Evolutionary conservation across 2,797 vertebrate species (phyloP).

Genomic region (Limnodromus scolopaceus): DNA sequence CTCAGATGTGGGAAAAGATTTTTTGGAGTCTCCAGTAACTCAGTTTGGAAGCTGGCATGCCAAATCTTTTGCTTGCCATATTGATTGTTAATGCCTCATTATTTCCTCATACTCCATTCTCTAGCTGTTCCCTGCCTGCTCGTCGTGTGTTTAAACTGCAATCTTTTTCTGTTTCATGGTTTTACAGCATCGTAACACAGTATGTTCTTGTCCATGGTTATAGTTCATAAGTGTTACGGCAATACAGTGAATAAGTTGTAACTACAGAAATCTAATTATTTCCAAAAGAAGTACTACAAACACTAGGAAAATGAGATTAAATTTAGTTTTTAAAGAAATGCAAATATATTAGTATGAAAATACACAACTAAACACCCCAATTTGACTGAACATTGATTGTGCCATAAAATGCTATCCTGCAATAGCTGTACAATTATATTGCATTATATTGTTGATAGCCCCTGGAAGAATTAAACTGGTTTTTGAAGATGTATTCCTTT

Average conservation of each 20-base stretch:
- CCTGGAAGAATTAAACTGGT: not conserved
- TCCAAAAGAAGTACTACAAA: not conserved
- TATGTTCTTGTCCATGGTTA: not conserved
- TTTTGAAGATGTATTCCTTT: not conserved
- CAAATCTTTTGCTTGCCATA: not conserved
- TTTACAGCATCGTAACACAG: not conserved
- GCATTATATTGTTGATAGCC: not conserved
- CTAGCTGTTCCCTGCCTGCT: not conserved
- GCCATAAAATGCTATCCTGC: not conserved
- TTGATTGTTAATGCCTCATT: not conserved
- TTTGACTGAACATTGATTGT: not conserved
- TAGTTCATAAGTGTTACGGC: not conserved
- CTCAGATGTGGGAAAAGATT: not conserved
- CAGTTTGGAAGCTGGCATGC: not conserved
- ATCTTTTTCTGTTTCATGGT: not conserved
- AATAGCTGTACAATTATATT: not conserved
- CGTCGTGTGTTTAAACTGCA: not conserved
- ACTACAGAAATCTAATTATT: not conserved
- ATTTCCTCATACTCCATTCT: not conserved
- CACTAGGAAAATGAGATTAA: not conserved
- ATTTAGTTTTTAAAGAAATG: not conserved
- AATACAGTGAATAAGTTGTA: not conserved
- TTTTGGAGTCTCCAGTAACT: not conserved
- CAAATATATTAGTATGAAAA: not conserved
- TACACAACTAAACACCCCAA: not conserved